phyloP scores from a whole-genome alignment of 1,140 invertebrate genomes.

The Lepidostoma basale region DNA sequence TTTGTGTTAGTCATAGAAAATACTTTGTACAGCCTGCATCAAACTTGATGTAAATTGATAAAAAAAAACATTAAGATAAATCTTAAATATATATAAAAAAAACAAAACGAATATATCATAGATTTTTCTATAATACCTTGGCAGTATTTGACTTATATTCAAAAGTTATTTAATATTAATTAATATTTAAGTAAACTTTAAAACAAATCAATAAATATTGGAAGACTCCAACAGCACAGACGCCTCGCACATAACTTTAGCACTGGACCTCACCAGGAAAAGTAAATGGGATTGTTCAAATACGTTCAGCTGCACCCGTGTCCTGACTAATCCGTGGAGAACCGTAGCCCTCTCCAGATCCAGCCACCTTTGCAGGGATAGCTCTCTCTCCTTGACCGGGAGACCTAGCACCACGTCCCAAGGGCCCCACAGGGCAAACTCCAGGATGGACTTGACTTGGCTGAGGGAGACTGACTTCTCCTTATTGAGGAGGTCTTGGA shows the following conservation, averaged over 20 bases:
- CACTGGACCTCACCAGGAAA: conserved; percentile 80
- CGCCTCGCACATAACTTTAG: conserved; percentile 79
- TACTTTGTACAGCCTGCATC: neutral
- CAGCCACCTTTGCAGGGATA: conserved; percentile 79
- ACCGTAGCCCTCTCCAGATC: conserved; percentile 83
- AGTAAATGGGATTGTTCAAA: conserved; percentile 80
- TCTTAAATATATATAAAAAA: conserved; percentile 2
- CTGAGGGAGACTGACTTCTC: conserved; percentile 74
- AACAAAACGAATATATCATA: neutral
- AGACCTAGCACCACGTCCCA: conserved; percentile 72
- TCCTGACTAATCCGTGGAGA: conserved; percentile 76
- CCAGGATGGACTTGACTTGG: conserved; percentile 76
- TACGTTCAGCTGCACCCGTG: conserved; percentile 73
- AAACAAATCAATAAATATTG: conserved; percentile 47
- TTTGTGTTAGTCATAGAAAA: neutral
- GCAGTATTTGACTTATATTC: conserved; percentile 4
- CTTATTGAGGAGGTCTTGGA: conserved; percentile 71
- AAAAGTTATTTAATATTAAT: neutral
- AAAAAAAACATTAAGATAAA: neutral
- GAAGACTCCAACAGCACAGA: conserved; percentile 68
- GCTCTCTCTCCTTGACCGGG: conserved; percentile 69
- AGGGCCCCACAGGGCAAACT: conserved; percentile 86
- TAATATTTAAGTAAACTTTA: neutral
- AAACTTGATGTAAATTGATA: neutral
- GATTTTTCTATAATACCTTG: neutral